These are phyloP conservation scores for Anolis apletophallus DNA, from an alignment of 2,797 vertebrate genomes.

Conservation along the genomic window DNA sequence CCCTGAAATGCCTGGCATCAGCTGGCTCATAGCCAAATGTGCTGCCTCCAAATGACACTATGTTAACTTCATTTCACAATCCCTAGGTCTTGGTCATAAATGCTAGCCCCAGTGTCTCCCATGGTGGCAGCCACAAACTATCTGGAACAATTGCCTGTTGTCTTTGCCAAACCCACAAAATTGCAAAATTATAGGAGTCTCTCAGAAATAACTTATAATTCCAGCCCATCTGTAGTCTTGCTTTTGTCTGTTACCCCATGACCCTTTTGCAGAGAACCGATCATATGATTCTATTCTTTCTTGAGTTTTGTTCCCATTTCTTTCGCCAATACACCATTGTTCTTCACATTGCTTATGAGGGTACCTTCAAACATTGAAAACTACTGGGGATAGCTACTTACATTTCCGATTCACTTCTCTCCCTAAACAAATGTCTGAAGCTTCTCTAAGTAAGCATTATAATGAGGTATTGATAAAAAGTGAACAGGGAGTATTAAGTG, in stretches of 20 bases:
- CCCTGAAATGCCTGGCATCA: slow-evolving; percentile 4
- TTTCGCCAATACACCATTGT: neutral
- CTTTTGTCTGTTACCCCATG: slow-evolving; percentile 67
- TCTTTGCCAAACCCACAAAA: slow-evolving; percentile 76
- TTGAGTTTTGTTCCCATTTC: neutral
- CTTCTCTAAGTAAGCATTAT: neutral
- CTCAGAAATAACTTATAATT: slow-evolving; percentile 58
- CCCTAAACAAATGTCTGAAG: neutral
- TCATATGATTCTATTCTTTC: slow-evolving; percentile 27
- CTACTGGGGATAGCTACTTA: neutral
- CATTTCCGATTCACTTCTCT: neutral
- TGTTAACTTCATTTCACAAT: slow-evolving; percentile 42
- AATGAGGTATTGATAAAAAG: neutral
- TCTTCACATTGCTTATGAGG: slow-evolving; percentile 9
- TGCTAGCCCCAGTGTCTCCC: slow-evolving; percentile 65
- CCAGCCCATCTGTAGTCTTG: slow-evolving; percentile 63
- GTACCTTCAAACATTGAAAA: slow-evolving; percentile 4
- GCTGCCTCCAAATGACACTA: slow-evolving; percentile 2
- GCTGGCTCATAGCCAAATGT: neutral
- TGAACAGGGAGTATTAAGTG: neutral
- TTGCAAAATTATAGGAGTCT: slow-evolving; percentile 74
- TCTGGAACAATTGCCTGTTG: slow-evolving; percentile 67
- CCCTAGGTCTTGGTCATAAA: slow-evolving; percentile 55
- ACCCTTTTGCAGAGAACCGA: slow-evolving; percentile 11
- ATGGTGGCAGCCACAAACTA: slow-evolving; percentile 72